Base-by-base conservation (phyloP, 2,113 vertebrate species). In the Siniperca chuatsi region DNA sequence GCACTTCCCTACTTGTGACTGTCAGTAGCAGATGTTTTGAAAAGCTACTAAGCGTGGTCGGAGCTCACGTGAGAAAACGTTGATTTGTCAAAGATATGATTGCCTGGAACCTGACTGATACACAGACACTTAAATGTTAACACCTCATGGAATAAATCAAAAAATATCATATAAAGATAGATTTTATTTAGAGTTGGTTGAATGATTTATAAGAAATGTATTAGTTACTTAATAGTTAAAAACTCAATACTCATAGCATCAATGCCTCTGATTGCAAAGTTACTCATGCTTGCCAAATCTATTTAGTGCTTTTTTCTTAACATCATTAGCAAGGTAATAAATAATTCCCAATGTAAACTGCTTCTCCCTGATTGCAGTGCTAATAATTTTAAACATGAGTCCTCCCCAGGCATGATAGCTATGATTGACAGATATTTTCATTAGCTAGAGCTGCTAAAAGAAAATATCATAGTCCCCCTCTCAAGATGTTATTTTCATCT, bases 341-440 rank as follows among this genome's bases (percentile, higher is more conserved):
- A 87, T 86, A 15, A 42, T 70, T 69, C 42, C 44, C 55, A 58
- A 70, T 75, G 50, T 52, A 78, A 83, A 76, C 37, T 75, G 40
- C 72, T 42, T 65, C 1, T 37, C 40, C 21, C 29, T 81, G 68
- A 77, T 62, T 61, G 75, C 48, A 61, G 15, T 61, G 48, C 44
- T 48, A 29, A 52, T 86, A 0, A 37, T 55, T 60, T 64, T 15
- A 57, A 81, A 78, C 61, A 64, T 57, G 18, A 11, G 37, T 8
- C 72, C 35, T 72, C 29, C 65, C 35, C 68, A 12, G 68, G 10
- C 58, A 42, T 66, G 79, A 78, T 52, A 67, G 65, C 77, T 71
- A 65, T 87, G 87, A 88, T 18, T 81, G 78, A 75, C 81, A 70
- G 75, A 55, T 62, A 21, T 77, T 84, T 62, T 68, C 42, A 18